A percentile compares a stretch with the other conserved stretches of the same genome.
These are phyloP conservation scores for Copidosoma aretas DNA, from an alignment of 2,888 invertebrate genomes.

Conservation along the genomic window DNA sequence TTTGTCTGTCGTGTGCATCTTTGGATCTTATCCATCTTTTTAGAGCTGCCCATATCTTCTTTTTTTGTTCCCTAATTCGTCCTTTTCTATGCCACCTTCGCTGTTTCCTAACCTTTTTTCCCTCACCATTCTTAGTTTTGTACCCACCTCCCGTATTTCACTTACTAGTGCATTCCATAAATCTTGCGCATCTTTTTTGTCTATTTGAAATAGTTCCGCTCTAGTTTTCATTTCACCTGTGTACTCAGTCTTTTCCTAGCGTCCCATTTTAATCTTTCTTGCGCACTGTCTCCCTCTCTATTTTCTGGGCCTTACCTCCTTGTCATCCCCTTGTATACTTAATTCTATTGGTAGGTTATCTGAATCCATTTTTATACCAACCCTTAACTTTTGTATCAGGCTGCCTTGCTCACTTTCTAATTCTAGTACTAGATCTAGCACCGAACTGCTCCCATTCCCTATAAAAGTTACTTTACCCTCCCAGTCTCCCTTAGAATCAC, in stretches of 20 bases:
- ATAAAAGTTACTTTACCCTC: background rate
- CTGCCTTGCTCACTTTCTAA: background rate
- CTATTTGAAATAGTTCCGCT: background rate
- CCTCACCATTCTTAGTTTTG: no score
- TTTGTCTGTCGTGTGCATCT: background rate
- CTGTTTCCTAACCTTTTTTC: background rate
- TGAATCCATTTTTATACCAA: slow-evolving; percentile 1
- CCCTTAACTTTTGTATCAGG: background rate
- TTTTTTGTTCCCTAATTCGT: background rate
- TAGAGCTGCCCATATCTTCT: background rate
- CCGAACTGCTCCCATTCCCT: slow-evolving; percentile 2
- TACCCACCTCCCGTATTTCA: background rate
- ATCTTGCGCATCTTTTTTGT: background rate
- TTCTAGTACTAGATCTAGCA: background rate
- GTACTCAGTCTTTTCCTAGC: background rate
- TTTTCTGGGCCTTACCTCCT: background rate
- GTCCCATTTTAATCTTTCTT: background rate
- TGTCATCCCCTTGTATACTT: background rate
- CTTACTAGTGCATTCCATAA: background rate
- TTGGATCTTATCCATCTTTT: background rate
- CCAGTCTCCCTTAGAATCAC: background rate
- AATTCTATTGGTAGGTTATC: slow-evolving; percentile 2
- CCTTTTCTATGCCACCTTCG: no score
- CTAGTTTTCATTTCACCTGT: background rate
- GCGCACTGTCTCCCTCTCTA: no score